Evolutionary conservation across 1,140 invertebrate species (phyloP).

Genomic region (Hyles euphorbiae): DNA sequence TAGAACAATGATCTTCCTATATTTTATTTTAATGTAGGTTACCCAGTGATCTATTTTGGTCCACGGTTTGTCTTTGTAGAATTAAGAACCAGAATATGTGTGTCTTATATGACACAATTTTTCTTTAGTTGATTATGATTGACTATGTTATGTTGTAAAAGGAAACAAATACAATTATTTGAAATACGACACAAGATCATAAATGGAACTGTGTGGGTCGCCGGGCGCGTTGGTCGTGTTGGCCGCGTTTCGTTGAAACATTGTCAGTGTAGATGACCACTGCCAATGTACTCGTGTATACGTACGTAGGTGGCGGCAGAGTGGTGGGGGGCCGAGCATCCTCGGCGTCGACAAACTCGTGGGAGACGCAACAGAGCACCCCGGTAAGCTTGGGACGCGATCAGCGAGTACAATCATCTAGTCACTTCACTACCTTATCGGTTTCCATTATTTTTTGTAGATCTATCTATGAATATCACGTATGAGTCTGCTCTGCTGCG

Average conservation of each 20-base stretch:
- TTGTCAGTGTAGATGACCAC: conserved; percentile 33
- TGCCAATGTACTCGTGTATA: conserved; percentile 62
- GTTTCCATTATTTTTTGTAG: conserved; percentile 68
- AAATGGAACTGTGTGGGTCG: background rate
- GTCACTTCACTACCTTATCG: conserved; percentile 58
- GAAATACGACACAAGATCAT: too few species aligned
- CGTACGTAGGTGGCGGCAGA: conserved; percentile 69
- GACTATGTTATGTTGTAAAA: too few species aligned
- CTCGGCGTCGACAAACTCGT: conserved; percentile 54
- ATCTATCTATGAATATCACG: conserved; percentile 55
- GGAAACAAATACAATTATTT: too few species aligned
- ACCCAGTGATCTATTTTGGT: too few species aligned
- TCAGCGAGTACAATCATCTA: conserved; percentile 52
- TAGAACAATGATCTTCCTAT: too few species aligned
- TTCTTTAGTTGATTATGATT: too few species aligned
- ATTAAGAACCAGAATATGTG: too few species aligned
- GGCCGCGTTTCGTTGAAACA: conserved; percentile 22
- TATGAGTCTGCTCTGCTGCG: conserved; percentile 71
- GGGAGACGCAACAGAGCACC: conserved; percentile 67
- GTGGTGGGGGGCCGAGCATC: conserved; percentile 55
- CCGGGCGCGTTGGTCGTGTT: conserved; percentile 2
- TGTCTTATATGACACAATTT: too few species aligned
- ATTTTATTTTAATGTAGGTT: too few species aligned
- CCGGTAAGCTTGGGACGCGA: conserved; percentile 70
- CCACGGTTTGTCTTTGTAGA: too few species aligned